These are phyloP conservation scores for Phoenicopterus ruber DNA, from an alignment of 2,113 vertebrate genomes.

Conservation along the genomic window DNA sequence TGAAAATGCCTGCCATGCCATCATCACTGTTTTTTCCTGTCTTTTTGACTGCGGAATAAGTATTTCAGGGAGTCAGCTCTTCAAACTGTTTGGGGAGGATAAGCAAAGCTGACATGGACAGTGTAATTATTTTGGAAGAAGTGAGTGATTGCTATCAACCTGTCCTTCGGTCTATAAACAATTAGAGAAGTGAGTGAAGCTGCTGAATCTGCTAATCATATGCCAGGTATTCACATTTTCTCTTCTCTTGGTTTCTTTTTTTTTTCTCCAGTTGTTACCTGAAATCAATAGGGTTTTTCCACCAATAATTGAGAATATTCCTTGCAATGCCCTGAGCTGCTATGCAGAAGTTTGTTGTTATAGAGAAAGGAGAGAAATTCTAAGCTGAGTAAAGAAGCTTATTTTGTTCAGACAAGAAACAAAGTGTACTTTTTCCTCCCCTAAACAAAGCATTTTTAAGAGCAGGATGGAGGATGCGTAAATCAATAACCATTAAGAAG, in stretches of 20 bases:
- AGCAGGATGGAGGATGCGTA: not conserved
- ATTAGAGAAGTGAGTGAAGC: not conserved
- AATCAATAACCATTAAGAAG: constrained; percentile 60
- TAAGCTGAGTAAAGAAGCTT: not conserved
- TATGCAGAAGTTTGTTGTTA: not conserved
- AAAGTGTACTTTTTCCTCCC: constrained; percentile 31
- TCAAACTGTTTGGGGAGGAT: not conserved
- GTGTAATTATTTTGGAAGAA: not conserved
- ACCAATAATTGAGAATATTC: not conserved
- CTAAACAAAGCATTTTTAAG: constrained; percentile 34
- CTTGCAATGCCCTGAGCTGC: not conserved
- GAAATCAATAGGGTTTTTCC: constrained; percentile 1
- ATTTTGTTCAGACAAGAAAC: constrained; percentile 33
- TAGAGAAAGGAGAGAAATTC: not conserved
- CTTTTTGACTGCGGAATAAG: not conserved
- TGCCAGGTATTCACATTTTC: not conserved
- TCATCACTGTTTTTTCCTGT: not conserved
- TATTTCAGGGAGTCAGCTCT: not conserved
- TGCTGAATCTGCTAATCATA: constrained; percentile 9
- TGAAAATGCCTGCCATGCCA: not conserved
- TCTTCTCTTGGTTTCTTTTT: not conserved
- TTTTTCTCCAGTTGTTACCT: not conserved
- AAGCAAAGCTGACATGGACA: not conserved
- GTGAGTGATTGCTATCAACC: not conserved
- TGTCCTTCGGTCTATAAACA: not conserved